Conservation (phyloP, 2,797 vertebrate genomes). For the Poecile montanus region DNA sequence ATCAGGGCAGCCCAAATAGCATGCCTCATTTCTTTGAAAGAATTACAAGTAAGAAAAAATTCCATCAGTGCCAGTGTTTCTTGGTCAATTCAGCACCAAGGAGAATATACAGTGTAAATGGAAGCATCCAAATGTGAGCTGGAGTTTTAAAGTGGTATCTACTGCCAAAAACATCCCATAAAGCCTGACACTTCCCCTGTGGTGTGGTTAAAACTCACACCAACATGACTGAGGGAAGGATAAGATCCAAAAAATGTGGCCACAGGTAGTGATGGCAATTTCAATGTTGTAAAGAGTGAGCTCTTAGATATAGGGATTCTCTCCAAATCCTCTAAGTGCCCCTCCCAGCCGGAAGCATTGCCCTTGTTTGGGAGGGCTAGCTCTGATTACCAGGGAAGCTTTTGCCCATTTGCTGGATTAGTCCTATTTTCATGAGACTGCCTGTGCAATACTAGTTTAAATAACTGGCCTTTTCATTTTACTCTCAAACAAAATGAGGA, state of each 20-base stretch:
- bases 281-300: background rate
- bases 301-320: background rate
- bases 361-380: background rate
- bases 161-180: background rate
- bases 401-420: conserved; percentile 6
- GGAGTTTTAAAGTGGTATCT: background rate
- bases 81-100: background rate
- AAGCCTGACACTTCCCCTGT: background rate
- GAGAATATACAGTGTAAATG: background rate
- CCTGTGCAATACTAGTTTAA: conserved; percentile 48
- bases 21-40: background rate
- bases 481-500: conserved; percentile 50
- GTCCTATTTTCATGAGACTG: conserved; percentile 60
- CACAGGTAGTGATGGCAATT: background rate
- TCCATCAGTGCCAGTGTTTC: background rate
- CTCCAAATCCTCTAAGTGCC: background rate
- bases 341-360: background rate
- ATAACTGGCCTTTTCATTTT: conserved; percentile 64
- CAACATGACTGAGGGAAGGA: background rate
- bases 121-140: background rate
- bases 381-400: background rate
- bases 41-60: background rate
- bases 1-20: background rate
- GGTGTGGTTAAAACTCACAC: background rate
- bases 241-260: background rate